phyloP scores from a whole-genome alignment of 2,797 vertebrate species.

The Onychomys leucogaster region DNA sequence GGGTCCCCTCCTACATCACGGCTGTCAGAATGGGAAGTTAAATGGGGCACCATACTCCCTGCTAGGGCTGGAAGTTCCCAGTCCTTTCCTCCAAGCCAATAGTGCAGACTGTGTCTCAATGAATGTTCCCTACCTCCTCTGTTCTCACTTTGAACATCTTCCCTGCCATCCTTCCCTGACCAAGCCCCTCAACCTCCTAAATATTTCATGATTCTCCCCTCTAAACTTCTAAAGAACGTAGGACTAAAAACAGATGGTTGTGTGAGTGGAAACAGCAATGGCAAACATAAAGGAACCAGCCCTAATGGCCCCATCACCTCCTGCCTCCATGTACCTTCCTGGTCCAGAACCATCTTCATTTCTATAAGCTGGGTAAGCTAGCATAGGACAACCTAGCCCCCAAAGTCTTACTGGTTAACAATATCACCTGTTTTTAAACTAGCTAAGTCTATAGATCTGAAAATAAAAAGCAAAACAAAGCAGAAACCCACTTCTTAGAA shows the following conservation, averaged over 20 bases:
- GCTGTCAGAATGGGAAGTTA: not conserved
- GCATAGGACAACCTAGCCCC: not conserved
- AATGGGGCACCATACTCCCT: not conserved
- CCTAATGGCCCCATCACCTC: not conserved
- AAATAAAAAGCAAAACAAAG: not conserved
- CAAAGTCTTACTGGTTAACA: not conserved
- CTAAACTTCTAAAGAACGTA: not conserved
- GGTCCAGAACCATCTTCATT: not conserved
- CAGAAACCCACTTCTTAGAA: not conserved
- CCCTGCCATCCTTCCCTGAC: not conserved
- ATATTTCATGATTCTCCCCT: not conserved
- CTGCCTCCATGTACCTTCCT: not conserved
- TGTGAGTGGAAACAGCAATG: not conserved
- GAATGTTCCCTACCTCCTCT: not conserved
- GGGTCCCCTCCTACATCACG: not conserved
- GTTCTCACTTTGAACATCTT: not conserved
- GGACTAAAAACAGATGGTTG: not conserved
- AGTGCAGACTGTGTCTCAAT: fast-evolving
- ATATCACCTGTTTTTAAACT: fast-evolving
- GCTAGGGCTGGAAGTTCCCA: not conserved
- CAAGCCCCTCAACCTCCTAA: not conserved
- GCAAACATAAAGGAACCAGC: not conserved
- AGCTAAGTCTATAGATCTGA: not conserved
- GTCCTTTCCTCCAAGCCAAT: not conserved
- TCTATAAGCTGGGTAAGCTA: fast-evolving